Evolutionary conservation across 2,797 vertebrate genomes (phyloP), one percentile per base, ranked within the genome.

Genomic region (Alauda arvensis): DNA sequence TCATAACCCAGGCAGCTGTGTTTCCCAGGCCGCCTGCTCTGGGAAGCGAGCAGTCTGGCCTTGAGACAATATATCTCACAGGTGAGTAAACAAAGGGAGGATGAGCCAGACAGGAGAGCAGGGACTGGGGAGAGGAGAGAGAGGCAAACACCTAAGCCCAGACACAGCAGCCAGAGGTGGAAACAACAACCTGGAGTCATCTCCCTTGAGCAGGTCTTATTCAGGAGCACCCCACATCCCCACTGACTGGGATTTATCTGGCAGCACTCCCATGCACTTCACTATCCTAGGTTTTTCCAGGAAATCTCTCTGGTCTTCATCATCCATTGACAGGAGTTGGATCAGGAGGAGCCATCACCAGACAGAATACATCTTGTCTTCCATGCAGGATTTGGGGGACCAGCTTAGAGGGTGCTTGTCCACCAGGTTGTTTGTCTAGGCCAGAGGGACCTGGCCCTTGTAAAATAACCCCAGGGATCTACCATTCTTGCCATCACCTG

Each of bases 71-170:
- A 4, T 74, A 77, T 87, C 93, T 89, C 59, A 65, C 93, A 93
- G 89, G 89, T 94, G 90, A 93, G 81, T 91, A 95, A 94, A 95
- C 89, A 95, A 74, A 80, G 33, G 65, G 68, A 91, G 74, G 83
- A 87, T 46, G 75, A 79, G 29, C 49, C 55, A 84, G 80, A 76
- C 63, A 48, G 56, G 53, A 83, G 68, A 53, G 62, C 42, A 67
- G 53, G 48, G 45, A 40, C 39, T 10, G 3, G 11, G 8, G 31
- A 83, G 43, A 48, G 24, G 33, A 81, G 59, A 52, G 42, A 65
- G 39, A 77, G 29, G 19, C 37, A 87, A 85, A 82, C 40, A 51
- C 48, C 43, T 76, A 61, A 74, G 12, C 14, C 29, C 75, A 88
- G 74, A 77, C 83, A 72, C 25, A 65, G 51, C 65, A 89, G 43